A percentile compares a stretch with the other conserved stretches of the same genome.
phyloP scores from a whole-genome alignment of 2,113 vertebrate species.

The Chauna torquata region DNA sequence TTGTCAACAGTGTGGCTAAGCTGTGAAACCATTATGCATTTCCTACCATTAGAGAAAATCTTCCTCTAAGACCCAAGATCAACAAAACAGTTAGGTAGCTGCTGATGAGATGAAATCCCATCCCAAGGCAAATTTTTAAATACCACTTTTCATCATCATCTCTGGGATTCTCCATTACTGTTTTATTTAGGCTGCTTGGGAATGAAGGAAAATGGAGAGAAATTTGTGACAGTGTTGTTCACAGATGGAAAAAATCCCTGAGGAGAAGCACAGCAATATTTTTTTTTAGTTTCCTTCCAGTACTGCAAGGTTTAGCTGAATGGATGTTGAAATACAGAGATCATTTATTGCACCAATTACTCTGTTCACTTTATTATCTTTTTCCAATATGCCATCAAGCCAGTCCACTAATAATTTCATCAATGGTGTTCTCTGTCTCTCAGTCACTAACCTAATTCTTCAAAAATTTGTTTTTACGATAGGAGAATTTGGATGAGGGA shows the following conservation, averaged over 20 bases:
- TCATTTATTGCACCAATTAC: constrained; percentile 5
- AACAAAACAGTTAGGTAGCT: constrained; percentile 11
- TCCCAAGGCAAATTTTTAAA: neutral
- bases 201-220: neutral
- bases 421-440: constrained; percentile 26
- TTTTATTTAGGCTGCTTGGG: constrained; percentile 5
- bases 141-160: neutral
- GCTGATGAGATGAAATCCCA: neutral
- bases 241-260: neutral
- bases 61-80: constrained; percentile 9
- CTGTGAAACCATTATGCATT: neutral
- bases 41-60: neutral
- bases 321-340: neutral
- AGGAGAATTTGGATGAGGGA: constrained; percentile 35
- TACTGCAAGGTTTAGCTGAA: neutral
- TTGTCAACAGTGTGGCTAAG: neutral
- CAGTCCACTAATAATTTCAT: constrained; percentile 25
- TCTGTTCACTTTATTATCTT: neutral
- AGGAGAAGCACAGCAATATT: neutral
- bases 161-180: neutral
- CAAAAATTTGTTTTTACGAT: constrained; percentile 29
- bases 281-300: neutral
- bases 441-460: neutral
- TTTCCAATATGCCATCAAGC: neutral
- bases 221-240: neutral